Conservation (phyloP, 1,140 invertebrate genomes). For the Hyles euphorbiae region DNA sequence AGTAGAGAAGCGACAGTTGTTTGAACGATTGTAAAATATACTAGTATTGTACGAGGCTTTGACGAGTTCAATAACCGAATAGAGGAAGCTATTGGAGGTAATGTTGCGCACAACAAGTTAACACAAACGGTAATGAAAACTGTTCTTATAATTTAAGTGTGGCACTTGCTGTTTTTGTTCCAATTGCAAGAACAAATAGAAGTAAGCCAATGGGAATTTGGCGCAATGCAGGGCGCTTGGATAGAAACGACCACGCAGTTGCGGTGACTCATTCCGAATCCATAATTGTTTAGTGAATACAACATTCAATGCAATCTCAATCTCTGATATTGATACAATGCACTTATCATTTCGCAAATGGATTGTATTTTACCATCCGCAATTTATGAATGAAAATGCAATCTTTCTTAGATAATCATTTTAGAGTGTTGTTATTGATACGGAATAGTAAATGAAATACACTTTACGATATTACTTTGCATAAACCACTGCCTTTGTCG, state of each 20-base stretch:
- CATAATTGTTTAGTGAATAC: slow-evolving; percentile 48
- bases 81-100: too few relatives aligned
- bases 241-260: slow-evolving; percentile 46
- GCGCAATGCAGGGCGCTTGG: slow-evolving; percentile 66
- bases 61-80: too few relatives aligned
- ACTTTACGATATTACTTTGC: too few relatives aligned
- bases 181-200: slow-evolving; percentile 55
- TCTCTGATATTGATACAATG: not conserved
- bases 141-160: not conserved
- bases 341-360: too few relatives aligned
- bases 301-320: slow-evolving; percentile 32
- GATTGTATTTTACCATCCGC: too few relatives aligned
- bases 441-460: too few relatives aligned
- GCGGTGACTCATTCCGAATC: slow-evolving; percentile 51
- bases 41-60: too few relatives aligned
- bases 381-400: too few relatives aligned
- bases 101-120: too few relatives aligned
- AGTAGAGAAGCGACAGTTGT: slow-evolving; percentile 6
- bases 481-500: too few relatives aligned
- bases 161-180: slow-evolving; percentile 30
- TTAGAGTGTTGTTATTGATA: too few relatives aligned
- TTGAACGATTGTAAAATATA: slow-evolving; percentile 9
- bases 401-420: too few relatives aligned
- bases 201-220: slow-evolving; percentile 54
- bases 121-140: not conserved